phyloP scores from a whole-genome alignment of 2,888 invertebrate species.

The Luperina nickerlii region DNA sequence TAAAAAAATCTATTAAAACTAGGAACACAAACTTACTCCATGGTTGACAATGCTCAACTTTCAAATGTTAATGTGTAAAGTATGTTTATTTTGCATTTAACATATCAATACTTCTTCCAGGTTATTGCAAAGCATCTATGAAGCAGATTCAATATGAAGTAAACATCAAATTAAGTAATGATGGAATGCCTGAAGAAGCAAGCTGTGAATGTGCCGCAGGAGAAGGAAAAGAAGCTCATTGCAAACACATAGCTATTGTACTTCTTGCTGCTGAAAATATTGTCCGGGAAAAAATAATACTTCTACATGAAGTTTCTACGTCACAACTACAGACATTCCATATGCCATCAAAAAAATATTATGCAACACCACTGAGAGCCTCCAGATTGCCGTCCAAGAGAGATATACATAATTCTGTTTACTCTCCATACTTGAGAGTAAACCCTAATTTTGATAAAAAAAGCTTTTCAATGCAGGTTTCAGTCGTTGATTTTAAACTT shows the following conservation, averaged over 20 bases:
- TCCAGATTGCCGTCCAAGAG: neutral
- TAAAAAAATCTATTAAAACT: no score
- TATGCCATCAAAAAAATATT: neutral
- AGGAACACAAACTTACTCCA: no score
- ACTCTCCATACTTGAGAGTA: neutral
- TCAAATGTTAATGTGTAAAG: no score
- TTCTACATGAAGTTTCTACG: neutral
- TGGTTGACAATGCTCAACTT: no score
- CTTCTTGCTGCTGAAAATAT: constrained; percentile 3
- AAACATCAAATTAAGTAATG: neutral
- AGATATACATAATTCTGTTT: neutral
- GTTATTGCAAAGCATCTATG: no score
- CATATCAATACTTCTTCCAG: no score
- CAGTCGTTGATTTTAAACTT: no score
- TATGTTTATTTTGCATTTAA: no score
- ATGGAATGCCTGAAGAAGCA: constrained; percentile 10
- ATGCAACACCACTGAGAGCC: neutral
- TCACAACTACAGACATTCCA: neutral
- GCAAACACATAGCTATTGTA: neutral
- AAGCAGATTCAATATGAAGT: no score
- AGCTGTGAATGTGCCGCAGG: constrained; percentile 7
- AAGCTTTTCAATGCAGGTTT: no score
- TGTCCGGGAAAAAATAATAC: neutral
- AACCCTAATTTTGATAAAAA: no score
- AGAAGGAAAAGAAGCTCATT: neutral